A percentile compares a stretch with the other conserved stretches of the same genome.
phyloP scores from a whole-genome alignment of 2,113 vertebrate genomes.

The Ivindomyrus marchei region DNA sequence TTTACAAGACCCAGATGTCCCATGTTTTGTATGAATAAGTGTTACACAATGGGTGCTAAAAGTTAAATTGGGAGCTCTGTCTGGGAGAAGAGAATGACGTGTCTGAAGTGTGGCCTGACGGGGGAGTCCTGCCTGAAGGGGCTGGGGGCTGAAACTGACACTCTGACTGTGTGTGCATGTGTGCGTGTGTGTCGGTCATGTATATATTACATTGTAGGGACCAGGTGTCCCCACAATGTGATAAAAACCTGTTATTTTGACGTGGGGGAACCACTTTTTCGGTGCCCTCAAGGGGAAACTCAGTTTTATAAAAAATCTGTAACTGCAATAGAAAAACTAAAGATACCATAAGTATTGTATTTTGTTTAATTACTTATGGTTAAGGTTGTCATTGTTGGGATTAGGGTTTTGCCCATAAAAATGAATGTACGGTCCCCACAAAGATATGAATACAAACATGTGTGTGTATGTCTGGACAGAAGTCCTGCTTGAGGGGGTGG shows the following conservation, averaged over 20 bases:
- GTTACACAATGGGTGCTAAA: neutral
- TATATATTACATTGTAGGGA: neutral
- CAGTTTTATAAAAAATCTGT: neutral
- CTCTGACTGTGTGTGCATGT: neutral
- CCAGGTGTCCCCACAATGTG: neutral
- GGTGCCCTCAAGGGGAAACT: neutral
- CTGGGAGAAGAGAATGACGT: neutral
- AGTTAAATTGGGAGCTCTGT: neutral
- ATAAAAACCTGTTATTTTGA: neutral
- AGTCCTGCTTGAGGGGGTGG: neutral
- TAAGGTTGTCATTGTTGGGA: neutral
- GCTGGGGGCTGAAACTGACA: neutral
- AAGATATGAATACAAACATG: neutral
- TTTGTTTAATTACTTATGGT: neutral
- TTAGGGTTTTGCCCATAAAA: neutral
- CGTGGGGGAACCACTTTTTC: neutral
- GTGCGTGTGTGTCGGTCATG: neutral
- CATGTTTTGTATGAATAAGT: neutral
- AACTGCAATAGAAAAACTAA: neutral
- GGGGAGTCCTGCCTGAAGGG: neutral
- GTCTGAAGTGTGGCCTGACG: neutral
- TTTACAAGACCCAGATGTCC: neutral
- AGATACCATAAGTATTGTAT: neutral
- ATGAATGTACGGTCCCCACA: neutral
- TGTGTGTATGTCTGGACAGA: neutral